Evolutionary conservation across 2,113 vertebrate genomes (phyloP), one percentile per base, ranked within the genome.

Genomic region (Sturnira hondurensis): DNA sequence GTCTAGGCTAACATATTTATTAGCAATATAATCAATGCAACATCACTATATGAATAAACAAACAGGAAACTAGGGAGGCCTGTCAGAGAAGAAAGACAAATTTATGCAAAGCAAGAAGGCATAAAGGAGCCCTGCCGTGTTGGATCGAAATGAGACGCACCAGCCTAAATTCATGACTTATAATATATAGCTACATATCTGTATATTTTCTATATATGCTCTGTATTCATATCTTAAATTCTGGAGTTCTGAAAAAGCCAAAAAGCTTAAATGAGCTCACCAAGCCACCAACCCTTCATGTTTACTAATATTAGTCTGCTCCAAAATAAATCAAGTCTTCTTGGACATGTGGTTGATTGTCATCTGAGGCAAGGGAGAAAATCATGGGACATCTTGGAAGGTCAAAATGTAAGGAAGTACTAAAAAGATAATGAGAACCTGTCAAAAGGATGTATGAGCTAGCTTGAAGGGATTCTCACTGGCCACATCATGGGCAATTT

Each of bases 401-500:
- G 22, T 10, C 22, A 47, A 22, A n/a, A 20, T 13, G 15, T 6
- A 38, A 80, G 43, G 4, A 54, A 54, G 10, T 13, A 3, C 56
- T 74, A 16, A 33, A 52, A 33, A n/a, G 45, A 10, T 15, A 12
- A 38, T 0, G 14, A 54, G 50, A 80, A 28, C 7, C 19, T 54
- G 15, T 63, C 24, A 28, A 52, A 84, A 78, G 47, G 43, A 80
- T 45, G n/a, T 1, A 19, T 7, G n/a, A 41, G 33, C 26, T 54
- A 78, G 12, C 41, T 0, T 38, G 15, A 15, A 12, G 8, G 8
- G 8, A 0, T 12, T 58, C 8, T 71, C 9, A 12, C 4, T 63
- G 47, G 31, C 4, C 50, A 68, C 2, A 12, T 45, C 41, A 10
- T 26, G 56, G 56, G 65, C 7, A 36, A 83, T 28, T 67, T 74